Base-by-base conservation (phyloP, 2,797 vertebrate species). In the Diplodus sargus region DNA sequence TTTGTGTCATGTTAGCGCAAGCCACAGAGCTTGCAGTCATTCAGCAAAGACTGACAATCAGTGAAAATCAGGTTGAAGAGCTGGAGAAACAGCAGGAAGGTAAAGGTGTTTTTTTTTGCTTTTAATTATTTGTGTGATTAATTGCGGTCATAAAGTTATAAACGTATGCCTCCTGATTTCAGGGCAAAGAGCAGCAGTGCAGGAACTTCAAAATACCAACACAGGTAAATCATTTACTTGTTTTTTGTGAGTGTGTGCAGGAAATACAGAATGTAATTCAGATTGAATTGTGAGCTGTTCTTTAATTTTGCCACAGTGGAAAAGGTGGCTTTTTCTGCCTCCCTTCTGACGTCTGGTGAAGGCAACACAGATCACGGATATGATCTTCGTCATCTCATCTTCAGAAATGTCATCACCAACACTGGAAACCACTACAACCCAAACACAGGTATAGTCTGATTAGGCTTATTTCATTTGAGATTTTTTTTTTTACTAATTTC, bases 381-480 rank as follows among this genome's bases (percentile, higher is more conserved):
- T 34, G 5, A 25, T 25, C 25, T 34, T 34, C 4, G 1, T 28
- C 22, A 25, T 3, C 53, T 86, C n/a, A 43, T 79, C 74, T 87
- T 52, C 78, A 80, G 6, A 79, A 79, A 87, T 22, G 9, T 89
- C 25, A 57, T 88, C 4, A 87, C 71, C 8, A 90, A 88, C 78
- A 73, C 18, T 47, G 87, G 87, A 80, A 86, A 87, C 73, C 62
- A 78, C 65, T 83, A 88, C 82, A 82, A 57, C 78, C 25, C 54
- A 60, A 10, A 42, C 58, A 90, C 86, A 86, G 83, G 84, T 87
- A 39, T 39, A 74, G 4, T 3, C 7, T 13, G 13, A 22, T 28
- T 25, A 42, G 14, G 1, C 1, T 43, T n/a, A 5, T 64, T 30
- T 10, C 34, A 13, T 54, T 13, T 28, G 14, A 43, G n/a, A n/a